These are phyloP conservation scores for Typhlichthys eigenmanni DNA, from an alignment of 2,797 vertebrate genomes.

Conservation along the genomic window DNA sequence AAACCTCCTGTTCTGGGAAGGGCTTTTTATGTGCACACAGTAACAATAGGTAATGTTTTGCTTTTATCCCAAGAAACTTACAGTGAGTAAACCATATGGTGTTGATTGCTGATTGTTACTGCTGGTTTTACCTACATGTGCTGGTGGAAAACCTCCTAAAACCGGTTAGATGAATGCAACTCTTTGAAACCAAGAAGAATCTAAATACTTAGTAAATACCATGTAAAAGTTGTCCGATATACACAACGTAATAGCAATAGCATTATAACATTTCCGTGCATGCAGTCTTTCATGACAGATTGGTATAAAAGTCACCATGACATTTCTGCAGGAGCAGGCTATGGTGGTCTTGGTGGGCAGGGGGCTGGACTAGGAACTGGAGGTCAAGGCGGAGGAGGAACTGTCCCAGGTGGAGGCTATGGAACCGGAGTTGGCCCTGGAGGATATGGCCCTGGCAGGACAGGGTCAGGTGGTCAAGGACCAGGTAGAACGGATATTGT, in stretches of 20 bases:
- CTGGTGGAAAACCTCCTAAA: slow-evolving; percentile 62
- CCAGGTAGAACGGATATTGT: slow-evolving; percentile 50
- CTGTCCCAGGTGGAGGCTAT: slow-evolving; percentile 25
- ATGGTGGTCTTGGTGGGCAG: slow-evolving; percentile 37
- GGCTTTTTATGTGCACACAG: no score
- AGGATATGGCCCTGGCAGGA: slow-evolving; percentile 36
- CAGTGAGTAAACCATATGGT: neutral
- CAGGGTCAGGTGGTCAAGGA: slow-evolving; percentile 12
- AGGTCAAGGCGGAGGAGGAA: slow-evolving; percentile 28
- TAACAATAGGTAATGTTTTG: no score
- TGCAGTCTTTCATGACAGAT: neutral
- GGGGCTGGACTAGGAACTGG: slow-evolving; percentile 43
- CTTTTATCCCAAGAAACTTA: no score
- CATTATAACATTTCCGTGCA: neutral
- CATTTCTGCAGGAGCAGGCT: slow-evolving; percentile 35
- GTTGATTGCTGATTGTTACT: slow-evolving; percentile 2
- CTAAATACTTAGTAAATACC: no score
- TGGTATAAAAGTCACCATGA: neutral
- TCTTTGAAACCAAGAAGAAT: no score
- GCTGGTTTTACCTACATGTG: slow-evolving; percentile 38
- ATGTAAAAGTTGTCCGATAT: no score
- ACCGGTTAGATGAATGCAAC: slow-evolving; percentile 50
- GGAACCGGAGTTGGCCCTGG: slow-evolving; percentile 24
- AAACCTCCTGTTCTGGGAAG: no score
- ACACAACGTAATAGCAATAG: no score